These are phyloP conservation scores for Chloroceryle inda DNA, from an alignment of 2,797 vertebrate species.

Conservation along the genomic window DNA sequence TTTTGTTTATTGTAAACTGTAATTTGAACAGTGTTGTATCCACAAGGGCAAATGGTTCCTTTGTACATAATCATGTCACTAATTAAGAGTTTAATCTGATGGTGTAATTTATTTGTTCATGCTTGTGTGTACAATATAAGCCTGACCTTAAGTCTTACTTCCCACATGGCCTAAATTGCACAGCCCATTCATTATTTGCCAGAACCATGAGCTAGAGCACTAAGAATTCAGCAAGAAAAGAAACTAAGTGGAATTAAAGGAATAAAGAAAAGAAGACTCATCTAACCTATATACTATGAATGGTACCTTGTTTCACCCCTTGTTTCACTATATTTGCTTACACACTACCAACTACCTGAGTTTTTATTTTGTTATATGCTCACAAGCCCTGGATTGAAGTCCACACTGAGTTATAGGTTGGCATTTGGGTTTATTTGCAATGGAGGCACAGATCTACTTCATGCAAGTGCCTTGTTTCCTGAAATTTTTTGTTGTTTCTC, in stretches of 20 bases:
- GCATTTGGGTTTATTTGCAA: neutral
- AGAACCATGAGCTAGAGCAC: neutral
- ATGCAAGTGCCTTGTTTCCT: neutral
- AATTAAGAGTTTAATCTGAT: neutral
- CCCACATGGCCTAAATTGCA: neutral
- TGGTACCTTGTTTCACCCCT: neutral
- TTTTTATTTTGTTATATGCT: neutral
- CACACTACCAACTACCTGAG: neutral
- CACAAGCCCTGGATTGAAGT: neutral
- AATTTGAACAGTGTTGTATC: neutral
- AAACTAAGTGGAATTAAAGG: neutral
- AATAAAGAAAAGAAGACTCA: neutral
- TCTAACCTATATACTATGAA: neutral
- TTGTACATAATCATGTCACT: neutral
- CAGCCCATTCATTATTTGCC: neutral
- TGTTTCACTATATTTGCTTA: neutral
- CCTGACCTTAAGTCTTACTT: neutral
- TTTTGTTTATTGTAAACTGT: neutral
- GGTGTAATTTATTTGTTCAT: neutral
- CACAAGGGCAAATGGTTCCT: neutral
- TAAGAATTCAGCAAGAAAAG: neutral
- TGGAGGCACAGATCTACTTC: neutral
- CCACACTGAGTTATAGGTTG: neutral
- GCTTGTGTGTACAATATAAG: neutral
- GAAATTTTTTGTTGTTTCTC: neutral